Evolutionary conservation across 2,888 invertebrate species (phyloP), one percentile per base, ranked within the genome.

Genomic region (Leptodirus hochenwartii): DNA sequence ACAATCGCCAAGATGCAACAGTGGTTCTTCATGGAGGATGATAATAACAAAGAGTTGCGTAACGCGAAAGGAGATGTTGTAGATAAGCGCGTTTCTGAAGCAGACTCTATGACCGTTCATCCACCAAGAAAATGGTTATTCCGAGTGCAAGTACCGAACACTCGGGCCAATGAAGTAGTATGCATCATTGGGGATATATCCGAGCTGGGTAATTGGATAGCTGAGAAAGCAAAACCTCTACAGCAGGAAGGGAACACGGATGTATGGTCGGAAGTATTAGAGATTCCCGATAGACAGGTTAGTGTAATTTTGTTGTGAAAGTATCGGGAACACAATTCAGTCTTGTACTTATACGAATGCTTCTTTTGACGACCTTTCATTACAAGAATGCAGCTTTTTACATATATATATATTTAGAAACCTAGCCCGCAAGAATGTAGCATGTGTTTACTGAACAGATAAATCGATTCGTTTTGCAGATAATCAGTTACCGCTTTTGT

Each of bases 401-500:
- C n/a, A n/a, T n/a, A n/a, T n/a, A n/a, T n/a, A n/a, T n/a, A n/a
- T n/a, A n/a, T n/a, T n/a, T n/a, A n/a, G n/a, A n/a, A n/a, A n/a
- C n/a, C n/a, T n/a, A n/a, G n/a, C n/a, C n/a, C n/a, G n/a, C n/a
- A n/a, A n/a, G n/a, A n/a, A n/a, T n/a, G n/a, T n/a, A n/a, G n/a
- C n/a, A n/a, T n/a, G n/a, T n/a, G n/a, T n/a, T n/a, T n/a, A n/a
- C n/a, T n/a, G n/a, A n/a, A n/a, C n/a, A n/a, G n/a, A n/a, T n/a
- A n/a, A n/a, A n/a, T n/a, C n/a, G n/a, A n/a, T n/a, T n/a, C n/a
- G n/a, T n/a, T n/a, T n/a, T n/a, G n/a, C n/a, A n/a, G n/a, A n/a
- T n/a, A 38, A 61, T 84, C 6, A 61, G 65, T 24, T 85, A 76
- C 51, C 69, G 88, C 17, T 88, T 80, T 53, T 73, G 74, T 40